phyloP scores from a whole-genome alignment of 2,888 invertebrate genomes.

The Listrodromus nycthemerus region DNA sequence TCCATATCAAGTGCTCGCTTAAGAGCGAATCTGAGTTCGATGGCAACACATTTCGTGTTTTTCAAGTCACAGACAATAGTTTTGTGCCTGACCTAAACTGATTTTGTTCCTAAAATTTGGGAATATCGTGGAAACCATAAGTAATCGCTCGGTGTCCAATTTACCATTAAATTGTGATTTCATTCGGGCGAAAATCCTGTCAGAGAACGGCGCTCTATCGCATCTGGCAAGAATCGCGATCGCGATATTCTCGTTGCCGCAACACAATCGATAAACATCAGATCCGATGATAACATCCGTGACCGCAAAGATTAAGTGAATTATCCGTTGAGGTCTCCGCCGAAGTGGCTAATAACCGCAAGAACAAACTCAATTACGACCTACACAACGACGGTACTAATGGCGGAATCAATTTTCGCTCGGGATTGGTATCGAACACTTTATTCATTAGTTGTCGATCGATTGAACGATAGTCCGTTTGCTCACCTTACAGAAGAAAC shows the following conservation, averaged over 20 bases:
- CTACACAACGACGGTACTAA: conserved; percentile 27
- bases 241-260: conserved; percentile 10
- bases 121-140: not conserved
- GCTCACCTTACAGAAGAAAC: conserved; percentile 78
- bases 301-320: conserved; percentile 51
- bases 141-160: not conserved
- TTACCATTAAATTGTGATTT: not conserved
- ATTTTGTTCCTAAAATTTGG: not conserved
- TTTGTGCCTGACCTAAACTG: not conserved
- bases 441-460: conserved; percentile 4
- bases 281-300: conserved; percentile 54
- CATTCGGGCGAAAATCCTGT: not conserved
- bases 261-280: conserved; percentile 51
- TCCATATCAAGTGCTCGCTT: not conserved
- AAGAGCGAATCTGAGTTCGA: not conserved
- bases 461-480: conserved; percentile 14
- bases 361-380: conserved; percentile 48
- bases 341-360: conserved; percentile 51
- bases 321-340: conserved; percentile 43
- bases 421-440: not conserved
- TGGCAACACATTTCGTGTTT: no score
- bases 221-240: conserved; percentile 4
- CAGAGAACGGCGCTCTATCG: not conserved
- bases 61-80: no score
- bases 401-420: conserved; percentile 45